phyloP scores from a whole-genome alignment of 2,888 invertebrate genomes.

The Eupithecia insigniata region DNA sequence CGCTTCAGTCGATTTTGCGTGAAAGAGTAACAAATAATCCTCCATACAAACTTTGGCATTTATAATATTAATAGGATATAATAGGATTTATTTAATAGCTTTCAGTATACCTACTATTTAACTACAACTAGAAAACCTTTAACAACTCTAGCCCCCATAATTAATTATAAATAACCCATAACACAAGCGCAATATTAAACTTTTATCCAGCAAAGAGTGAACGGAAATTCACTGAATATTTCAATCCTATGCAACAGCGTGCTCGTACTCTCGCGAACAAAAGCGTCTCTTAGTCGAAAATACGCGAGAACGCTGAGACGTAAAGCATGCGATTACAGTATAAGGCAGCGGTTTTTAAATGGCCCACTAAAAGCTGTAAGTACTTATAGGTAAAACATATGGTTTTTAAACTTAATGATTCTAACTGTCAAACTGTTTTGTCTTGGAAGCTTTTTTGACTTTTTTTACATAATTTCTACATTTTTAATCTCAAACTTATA shows the following conservation, averaged over 20 bases:
- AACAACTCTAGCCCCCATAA: background rate
- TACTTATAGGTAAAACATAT: background rate
- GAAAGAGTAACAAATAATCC: too few relatives aligned
- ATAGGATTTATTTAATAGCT: too few relatives aligned
- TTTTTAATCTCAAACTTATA: background rate
- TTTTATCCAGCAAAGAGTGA: constrained; percentile 23
- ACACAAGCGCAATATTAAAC: constrained; percentile 28
- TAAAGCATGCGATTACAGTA: constrained; percentile 15
- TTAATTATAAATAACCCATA: constrained; percentile 1
- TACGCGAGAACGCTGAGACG: constrained; percentile 7
- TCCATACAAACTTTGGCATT: too few relatives aligned
- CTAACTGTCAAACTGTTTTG: background rate
- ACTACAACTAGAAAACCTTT: too few relatives aligned
- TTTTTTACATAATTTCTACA: background rate
- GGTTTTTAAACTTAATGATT: background rate
- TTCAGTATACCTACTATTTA: too few relatives aligned
- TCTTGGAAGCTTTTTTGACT: background rate
- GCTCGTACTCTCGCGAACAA: constrained; percentile 33
- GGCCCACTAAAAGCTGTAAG: constrained; percentile 1
- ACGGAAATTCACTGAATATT: constrained; percentile 32
- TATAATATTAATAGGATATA: too few relatives aligned
- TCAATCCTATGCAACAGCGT: constrained; percentile 36
- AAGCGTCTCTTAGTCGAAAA: constrained; percentile 24
- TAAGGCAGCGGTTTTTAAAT: constrained; percentile 7
- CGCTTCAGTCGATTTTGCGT: too few relatives aligned